Base-by-base conservation (phyloP, 2,888 invertebrate genomes). In the Anarsia innoxiella region DNA sequence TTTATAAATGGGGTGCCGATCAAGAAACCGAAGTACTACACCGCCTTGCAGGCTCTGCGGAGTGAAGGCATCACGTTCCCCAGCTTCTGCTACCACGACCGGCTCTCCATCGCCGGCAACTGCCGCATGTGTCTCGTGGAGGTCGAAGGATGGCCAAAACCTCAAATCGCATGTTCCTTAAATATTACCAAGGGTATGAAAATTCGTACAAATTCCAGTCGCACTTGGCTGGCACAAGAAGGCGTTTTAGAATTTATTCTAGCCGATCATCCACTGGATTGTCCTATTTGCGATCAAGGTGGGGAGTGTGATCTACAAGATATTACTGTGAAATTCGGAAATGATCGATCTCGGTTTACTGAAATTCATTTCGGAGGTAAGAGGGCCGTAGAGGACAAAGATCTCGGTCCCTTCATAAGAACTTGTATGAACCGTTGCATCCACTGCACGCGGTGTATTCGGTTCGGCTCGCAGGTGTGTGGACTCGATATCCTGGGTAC, bases 81-180 rank as follows among this genome's bases (percentile, higher is more conserved):
- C 0, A 87, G 97, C 31, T 99, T 99, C 71, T 99, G 99, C 73
- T 99, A 97, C 70, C 99, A 99, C 76, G 99, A 99, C 59, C 89
- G 99, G 25, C 87, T 99, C 29, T 96, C 98, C 5, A 93, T 99
- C 33, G 99, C 99, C 47, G 99, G 99, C 13, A 99, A 99, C 80
- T 99, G 99, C 62, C 90, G 99, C 45, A 99, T 99, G 99, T 99
- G 99, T 73, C 86, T 99, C 15, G 97, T 99, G 0, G 95, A 99
- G 74, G 92, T 99, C 56, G 93, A 93, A 53, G 89, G 91, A 15
- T 97, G 99, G 88, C 97, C 96, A 0, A n/a, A n/a, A n/a, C n/a
- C n/a, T n/a, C 95, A 98, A 27, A 96, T 99, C n/a, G 97, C 98
- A 1, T 99, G 99, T 78, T 97, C 97, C 1, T 95, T 98, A 93